Evolutionary conservation across 2,797 vertebrate species (phyloP), one percentile per base, ranked within the genome.

Genomic region (Lutra lutra): DNA sequence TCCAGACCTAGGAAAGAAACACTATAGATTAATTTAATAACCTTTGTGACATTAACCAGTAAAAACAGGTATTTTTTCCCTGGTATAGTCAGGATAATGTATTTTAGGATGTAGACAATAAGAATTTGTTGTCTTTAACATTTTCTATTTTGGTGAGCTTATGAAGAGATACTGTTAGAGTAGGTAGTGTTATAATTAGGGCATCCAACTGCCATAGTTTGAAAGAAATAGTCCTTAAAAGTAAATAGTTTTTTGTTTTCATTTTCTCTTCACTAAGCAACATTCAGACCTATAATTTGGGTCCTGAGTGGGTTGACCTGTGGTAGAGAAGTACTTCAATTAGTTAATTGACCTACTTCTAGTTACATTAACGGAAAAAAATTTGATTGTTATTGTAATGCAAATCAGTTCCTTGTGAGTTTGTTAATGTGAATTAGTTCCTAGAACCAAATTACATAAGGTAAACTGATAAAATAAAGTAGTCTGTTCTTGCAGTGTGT

Each of bases 61-160:
- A 84, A 87, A 95, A 94, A 51, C 48, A 84, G 46, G 18, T 14
- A 92, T 2, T 14, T 95, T 83, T 66, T n/a, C 15, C 15, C 40
- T 60, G 21, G 17, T 88, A 29, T 32, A 70, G 4, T 40, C 12
- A 9, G 18, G 51, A 32, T 85, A 85, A 78, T 10, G 40, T 72
- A 32, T 80, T 86, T 83, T 91, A 40, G 38, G 23, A 32, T 62
- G 7, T 64, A 5, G 29, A 92, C 20, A 94, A 58, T 79, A 89
- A 18, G 54, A 77, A 72, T 92, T 89, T 92, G 89, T 95, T 91
- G 29, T 9, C 8, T 72, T 80, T 77, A 91, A 29, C 51, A 80
- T 97, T 96, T 94, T 86, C 54, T 80, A 87, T 86, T 91, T 29
- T 35, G 17, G 40, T 82, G 32, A 95, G 3, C 48, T 92, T 79